phyloP scores from a whole-genome alignment of 1,140 invertebrate genomes.

The Arctopsyche grandis region DNA sequence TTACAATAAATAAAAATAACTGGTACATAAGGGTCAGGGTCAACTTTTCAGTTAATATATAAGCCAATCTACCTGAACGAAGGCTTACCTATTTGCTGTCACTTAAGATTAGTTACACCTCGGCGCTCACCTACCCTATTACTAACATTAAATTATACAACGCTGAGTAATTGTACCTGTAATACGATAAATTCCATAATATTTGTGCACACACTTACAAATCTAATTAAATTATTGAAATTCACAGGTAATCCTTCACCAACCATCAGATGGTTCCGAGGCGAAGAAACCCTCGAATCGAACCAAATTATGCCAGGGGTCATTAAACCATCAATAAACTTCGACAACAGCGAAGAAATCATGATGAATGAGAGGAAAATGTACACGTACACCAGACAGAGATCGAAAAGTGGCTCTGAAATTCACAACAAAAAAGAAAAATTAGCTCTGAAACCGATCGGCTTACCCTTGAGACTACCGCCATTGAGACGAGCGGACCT shows the following conservation, averaged over 20 bases:
- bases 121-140: too few relatives aligned
- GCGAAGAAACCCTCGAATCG: constrained; percentile 25
- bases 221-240: background rate
- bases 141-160: too few relatives aligned
- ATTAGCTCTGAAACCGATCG: constrained; percentile 31
- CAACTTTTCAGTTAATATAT: too few relatives aligned
- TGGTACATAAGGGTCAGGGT: too few relatives aligned
- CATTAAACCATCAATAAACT: background rate
- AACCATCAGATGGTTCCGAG: constrained; percentile 29
- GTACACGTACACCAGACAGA: background rate
- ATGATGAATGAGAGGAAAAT: background rate
- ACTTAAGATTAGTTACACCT: too few relatives aligned
- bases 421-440: constrained; percentile 24
- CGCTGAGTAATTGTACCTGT: too few relatives aligned
- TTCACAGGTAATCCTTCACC: constrained; percentile 40
- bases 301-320: constrained; percentile 18
- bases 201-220: too few relatives aligned
- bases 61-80: too few relatives aligned
- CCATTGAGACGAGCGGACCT: constrained; percentile 30
- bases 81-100: too few relatives aligned
- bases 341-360: constrained; percentile 12
- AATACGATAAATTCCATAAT: too few relatives aligned
- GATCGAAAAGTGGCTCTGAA: background rate
- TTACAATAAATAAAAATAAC: too few relatives aligned
- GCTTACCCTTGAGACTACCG: constrained; percentile 18